Percentiles rank a stretch among this genome's conserved stretches.
These are phyloP conservation scores for Epirrita christyi DNA, from an alignment of 2,888 invertebrate genomes.

Conservation along the genomic window DNA sequence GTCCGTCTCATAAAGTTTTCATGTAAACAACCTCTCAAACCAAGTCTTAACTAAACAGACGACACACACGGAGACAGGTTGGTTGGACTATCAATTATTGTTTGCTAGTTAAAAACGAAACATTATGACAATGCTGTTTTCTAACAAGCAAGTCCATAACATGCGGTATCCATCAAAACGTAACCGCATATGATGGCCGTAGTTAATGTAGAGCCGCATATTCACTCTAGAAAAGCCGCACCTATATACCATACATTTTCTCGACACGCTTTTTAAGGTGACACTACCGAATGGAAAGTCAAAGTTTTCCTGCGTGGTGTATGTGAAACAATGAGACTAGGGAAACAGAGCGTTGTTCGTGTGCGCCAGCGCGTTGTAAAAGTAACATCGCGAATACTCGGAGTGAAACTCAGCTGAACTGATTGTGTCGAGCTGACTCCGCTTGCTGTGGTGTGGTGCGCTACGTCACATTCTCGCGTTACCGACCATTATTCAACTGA, in stretches of 20 bases:
- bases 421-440: constrained; percentile 61
- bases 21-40: constrained; percentile 6
- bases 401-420: constrained; percentile 81
- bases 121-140: constrained; percentile 16
- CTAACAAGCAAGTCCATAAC: constrained; percentile 1
- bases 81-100: not conserved
- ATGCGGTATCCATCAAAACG: not conserved
- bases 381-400: constrained; percentile 83
- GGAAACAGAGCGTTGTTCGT: constrained; percentile 83
- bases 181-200: constrained; percentile 4
- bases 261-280: constrained; percentile 40
- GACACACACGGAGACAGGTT: too few species aligned
- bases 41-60: not conserved
- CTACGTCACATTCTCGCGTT: constrained; percentile 72
- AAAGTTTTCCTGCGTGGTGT: constrained; percentile 66
- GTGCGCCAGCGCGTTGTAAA: constrained; percentile 83
- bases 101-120: constrained; percentile 8
- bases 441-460: constrained; percentile 39
- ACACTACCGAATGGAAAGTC: constrained; percentile 68
- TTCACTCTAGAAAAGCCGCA: constrained; percentile 15
- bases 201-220: not conserved
- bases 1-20: not conserved
- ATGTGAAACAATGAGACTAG: constrained; percentile 74
- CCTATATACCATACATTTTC: too few species aligned
- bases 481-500: constrained; percentile 60